phyloP scores from a whole-genome alignment of 1,140 invertebrate genomes.

The Aleiodes sp. region DNA sequence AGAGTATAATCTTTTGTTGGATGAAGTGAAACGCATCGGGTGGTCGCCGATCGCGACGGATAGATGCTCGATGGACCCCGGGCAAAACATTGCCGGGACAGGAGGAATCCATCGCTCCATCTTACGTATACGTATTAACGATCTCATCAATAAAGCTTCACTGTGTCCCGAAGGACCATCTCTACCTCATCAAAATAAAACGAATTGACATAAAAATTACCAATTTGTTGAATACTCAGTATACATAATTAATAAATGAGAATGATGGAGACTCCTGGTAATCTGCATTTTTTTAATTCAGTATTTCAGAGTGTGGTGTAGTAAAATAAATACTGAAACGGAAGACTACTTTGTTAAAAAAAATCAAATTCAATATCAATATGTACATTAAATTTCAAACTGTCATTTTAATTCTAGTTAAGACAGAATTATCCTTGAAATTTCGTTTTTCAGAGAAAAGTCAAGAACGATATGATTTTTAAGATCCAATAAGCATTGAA shows the following conservation, averaged over 20 bases:
- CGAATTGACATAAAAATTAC: slow-evolving; percentile 48
- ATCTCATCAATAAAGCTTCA: slow-evolving; percentile 53
- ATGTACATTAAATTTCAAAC: too few relatives aligned
- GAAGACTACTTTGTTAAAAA: not conserved
- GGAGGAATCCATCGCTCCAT: slow-evolving; percentile 43
- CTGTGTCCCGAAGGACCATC: slow-evolving; percentile 10
- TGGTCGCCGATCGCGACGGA: slow-evolving; percentile 60
- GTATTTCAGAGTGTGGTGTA: slow-evolving; percentile 26
- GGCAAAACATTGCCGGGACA: slow-evolving; percentile 49
- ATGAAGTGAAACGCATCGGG: slow-evolving; percentile 48
- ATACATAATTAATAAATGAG: slow-evolving; percentile 36
- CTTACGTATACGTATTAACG: slow-evolving; percentile 52
- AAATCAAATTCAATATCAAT: too few relatives aligned
- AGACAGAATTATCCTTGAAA: too few relatives aligned
- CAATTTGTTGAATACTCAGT: slow-evolving; percentile 52
- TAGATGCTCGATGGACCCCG: slow-evolving; percentile 50
- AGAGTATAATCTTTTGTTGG: slow-evolving; percentile 11
- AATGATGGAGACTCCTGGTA: not conserved
- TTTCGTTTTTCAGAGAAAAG: too few relatives aligned
- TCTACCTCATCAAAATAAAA: not conserved
- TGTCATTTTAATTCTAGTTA: too few relatives aligned
- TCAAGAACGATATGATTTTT: too few relatives aligned
- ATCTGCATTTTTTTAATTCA: slow-evolving; percentile 31
- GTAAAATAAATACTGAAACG: too few relatives aligned
- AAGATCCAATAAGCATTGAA: too few relatives aligned